These are phyloP conservation scores for Cisticola juncidis DNA, from an alignment of 2,113 vertebrate genomes.

Conservation along the genomic window DNA sequence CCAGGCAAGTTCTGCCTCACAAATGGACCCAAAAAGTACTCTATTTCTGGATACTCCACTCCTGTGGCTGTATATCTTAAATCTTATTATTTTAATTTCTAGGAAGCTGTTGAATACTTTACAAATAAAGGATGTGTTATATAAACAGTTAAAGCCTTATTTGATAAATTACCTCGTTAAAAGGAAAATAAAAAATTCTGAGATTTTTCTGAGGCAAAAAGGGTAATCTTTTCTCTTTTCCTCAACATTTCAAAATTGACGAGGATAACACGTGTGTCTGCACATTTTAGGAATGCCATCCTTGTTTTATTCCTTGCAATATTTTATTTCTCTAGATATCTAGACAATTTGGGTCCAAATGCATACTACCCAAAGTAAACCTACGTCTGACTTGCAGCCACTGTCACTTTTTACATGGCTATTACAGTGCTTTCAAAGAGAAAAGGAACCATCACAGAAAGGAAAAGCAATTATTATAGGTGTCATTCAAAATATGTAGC, in stretches of 20 bases:
- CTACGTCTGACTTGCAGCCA: not conserved
- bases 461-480: not conserved
- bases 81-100: not conserved
- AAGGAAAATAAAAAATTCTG: not conserved
- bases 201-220: not conserved
- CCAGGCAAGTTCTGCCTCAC: not conserved
- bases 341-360: not conserved
- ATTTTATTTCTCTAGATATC: not conserved
- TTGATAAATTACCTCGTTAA: not conserved
- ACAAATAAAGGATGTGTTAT: not conserved
- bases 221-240: not conserved
- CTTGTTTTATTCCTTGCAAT: not conserved
- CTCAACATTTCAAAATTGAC: not conserved
- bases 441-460: not conserved
- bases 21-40: not conserved
- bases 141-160: not conserved
- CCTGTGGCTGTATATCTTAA: not conserved
- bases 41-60: not conserved
- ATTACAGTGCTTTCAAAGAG: conserved; percentile 7
- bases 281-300: not conserved
- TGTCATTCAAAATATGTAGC: not conserved
- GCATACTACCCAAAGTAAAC: not conserved
- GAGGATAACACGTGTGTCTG: not conserved
- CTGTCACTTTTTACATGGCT: not conserved
- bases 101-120: not conserved